A percentile compares a stretch with the other conserved stretches of the same genome.
Conservation (phyloP, 2,888 invertebrate species). For the Yponomeuta cagnagella region DNA sequence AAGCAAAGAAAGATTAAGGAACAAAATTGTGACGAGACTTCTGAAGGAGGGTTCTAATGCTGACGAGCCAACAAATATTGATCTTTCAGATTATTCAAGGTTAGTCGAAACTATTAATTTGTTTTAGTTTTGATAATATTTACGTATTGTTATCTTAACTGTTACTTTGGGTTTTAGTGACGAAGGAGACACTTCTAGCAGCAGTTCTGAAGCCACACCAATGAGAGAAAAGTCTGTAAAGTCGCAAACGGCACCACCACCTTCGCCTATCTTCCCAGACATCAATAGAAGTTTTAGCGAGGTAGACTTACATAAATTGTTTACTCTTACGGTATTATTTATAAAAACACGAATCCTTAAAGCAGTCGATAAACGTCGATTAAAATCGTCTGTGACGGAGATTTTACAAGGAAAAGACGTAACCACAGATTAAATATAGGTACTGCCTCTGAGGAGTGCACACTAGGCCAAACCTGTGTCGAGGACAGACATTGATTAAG, state of each 20-base stretch:
- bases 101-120: slow-evolving; percentile 35
- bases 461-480: too few species aligned
- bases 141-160: not conserved
- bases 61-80: slow-evolving; percentile 91
- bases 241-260: slow-evolving; percentile 77
- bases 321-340: too few species aligned
- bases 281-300: slow-evolving; percentile 46
- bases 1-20: slow-evolving; percentile 85
- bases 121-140: not conserved
- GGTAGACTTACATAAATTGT: slow-evolving; percentile 30
- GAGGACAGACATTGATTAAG: too few species aligned
- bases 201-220: slow-evolving; percentile 80
- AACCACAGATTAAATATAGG: too few species aligned
- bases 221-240: slow-evolving; percentile 33
- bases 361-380: too few species aligned
- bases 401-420: too few species aligned
- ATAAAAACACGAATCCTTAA: too few species aligned
- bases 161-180: slow-evolving; percentile 69
- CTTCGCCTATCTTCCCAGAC: slow-evolving; percentile 79
- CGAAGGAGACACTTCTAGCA: slow-evolving; percentile 86
- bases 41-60: slow-evolving; percentile 90
- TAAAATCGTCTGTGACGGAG: too few species aligned
- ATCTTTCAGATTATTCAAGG: slow-evolving; percentile 92
- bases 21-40: slow-evolving; percentile 87
- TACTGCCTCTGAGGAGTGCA: too few species aligned